These are phyloP conservation scores for Sinonovacula constricta DNA, from an alignment of 1,140 invertebrate species.

Conservation along the genomic window DNA sequence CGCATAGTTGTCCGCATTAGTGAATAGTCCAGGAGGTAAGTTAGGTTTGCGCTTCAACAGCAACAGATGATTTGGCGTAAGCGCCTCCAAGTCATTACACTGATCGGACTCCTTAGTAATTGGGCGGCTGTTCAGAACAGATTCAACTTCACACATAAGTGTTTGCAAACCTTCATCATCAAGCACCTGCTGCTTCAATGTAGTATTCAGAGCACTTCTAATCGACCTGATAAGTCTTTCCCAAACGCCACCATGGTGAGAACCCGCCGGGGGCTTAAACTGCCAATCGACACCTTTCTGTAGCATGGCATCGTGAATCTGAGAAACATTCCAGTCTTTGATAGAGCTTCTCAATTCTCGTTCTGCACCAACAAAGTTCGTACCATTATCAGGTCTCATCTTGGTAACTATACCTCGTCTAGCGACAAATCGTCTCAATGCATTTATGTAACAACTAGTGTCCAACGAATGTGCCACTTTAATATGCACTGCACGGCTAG, in stretches of 20 bases:
- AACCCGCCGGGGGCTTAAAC: constrained; percentile 3
- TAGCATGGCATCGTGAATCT: constrained; percentile 40
- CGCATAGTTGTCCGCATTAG: constrained; percentile 30
- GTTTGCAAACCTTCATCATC: constrained; percentile 52
- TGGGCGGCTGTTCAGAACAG: constrained; percentile 56
- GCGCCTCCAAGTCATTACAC: constrained; percentile 23
- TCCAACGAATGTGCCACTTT: constrained; percentile 48
- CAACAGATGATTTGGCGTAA: constrained; percentile 44
- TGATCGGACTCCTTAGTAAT: constrained; percentile 18
- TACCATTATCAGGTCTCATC: constrained; percentile 30
- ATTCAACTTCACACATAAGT: constrained; percentile 56
- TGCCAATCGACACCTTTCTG: constrained; percentile 52
- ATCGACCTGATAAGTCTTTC: constrained; percentile 14
- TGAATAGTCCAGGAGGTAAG: neutral
- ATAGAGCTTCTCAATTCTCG: constrained; percentile 23
- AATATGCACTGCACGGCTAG: constrained; percentile 46
- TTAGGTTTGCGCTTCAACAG: constrained; percentile 18
- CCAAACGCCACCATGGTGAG: constrained; percentile 10
- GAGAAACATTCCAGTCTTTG: too few species aligned
- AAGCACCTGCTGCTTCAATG: neutral
- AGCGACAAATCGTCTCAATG: constrained; percentile 31
- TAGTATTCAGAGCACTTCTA: neutral
- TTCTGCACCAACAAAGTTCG: constrained; percentile 46
- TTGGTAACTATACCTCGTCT: constrained; percentile 18
- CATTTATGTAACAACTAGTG: constrained; percentile 52